phyloP scores from a whole-genome alignment of 2,113 vertebrate genomes.

The Gasterosteus nipponicus region DNA sequence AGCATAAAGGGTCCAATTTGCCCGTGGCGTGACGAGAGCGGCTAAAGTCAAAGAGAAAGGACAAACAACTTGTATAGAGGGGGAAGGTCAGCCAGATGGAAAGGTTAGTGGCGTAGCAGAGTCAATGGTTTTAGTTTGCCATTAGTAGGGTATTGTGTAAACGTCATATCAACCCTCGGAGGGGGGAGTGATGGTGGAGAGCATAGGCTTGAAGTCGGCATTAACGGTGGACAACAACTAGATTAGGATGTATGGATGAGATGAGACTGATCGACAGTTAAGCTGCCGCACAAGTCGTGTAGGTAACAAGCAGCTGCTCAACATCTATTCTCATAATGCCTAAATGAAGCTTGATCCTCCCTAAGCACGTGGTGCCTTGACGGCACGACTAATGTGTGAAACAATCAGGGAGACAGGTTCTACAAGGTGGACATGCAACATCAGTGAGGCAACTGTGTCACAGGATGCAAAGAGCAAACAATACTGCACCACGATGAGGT shows the following conservation, averaged over 20 bases:
- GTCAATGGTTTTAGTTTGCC: constrained; percentile 45
- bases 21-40: constrained; percentile 32
- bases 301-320: constrained; percentile 34
- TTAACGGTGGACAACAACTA: constrained; percentile 13
- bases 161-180: constrained; percentile 30
- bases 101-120: constrained; percentile 46
- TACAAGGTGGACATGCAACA: constrained; percentile 45
- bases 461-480: constrained; percentile 4
- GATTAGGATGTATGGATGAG: constrained; percentile 36
- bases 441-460: neutral
- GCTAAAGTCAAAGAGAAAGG: constrained; percentile 30
- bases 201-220: constrained; percentile 6
- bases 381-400: neutral
- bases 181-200: neutral
- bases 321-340: constrained; percentile 19
- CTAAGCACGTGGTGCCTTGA: constrained; percentile 24
- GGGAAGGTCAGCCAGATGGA: constrained; percentile 59
- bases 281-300: constrained; percentile 34
- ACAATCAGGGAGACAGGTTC: constrained; percentile 29
- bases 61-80: constrained; percentile 35
- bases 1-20: constrained; percentile 44
- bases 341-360: constrained; percentile 19
- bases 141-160: constrained; percentile 39
- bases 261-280: constrained; percentile 28
- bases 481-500: neutral